Evolutionary conservation across 2,797 vertebrate genomes (phyloP).

Genomic region (Potorous gilbertii): DNA sequence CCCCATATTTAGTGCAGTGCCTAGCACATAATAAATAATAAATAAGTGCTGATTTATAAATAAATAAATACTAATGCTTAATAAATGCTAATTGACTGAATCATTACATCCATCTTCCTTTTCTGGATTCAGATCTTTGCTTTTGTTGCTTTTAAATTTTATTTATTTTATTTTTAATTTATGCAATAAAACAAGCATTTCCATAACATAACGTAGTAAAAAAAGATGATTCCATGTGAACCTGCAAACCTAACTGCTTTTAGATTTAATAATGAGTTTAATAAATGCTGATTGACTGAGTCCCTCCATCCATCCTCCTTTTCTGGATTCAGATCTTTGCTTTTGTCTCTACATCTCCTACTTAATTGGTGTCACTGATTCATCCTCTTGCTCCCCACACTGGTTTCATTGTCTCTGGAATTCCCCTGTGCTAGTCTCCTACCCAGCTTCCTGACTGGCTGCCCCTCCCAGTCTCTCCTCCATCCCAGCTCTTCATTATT

Average conservation of each 20-base stretch:
- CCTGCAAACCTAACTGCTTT: no score
- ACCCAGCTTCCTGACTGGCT: not conserved
- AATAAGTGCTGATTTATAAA: no score
- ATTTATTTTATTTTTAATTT: no score
- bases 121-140: not conserved
- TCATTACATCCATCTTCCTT: not conserved
- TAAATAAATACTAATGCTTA: no score
- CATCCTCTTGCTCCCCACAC: not conserved
- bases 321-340: not conserved
- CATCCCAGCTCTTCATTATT: not conserved
- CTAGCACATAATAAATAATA: not conserved
- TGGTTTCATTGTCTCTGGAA: not conserved
- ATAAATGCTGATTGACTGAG: not conserved
- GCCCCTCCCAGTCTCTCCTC: not conserved
- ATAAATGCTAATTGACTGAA: not conserved
- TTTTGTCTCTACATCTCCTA: not conserved
- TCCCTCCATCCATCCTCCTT: not conserved
- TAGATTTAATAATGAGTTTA: not conserved
- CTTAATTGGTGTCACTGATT: not conserved
- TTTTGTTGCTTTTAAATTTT: no score
- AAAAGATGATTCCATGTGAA: no score
- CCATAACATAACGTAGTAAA: no score
- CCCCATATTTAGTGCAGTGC: not conserved
- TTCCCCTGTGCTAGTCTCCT: not conserved
- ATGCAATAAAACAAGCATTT: no score